Evolutionary conservation across 1,140 invertebrate species (phyloP).

Genomic region (Drosophila hydei): DNA sequence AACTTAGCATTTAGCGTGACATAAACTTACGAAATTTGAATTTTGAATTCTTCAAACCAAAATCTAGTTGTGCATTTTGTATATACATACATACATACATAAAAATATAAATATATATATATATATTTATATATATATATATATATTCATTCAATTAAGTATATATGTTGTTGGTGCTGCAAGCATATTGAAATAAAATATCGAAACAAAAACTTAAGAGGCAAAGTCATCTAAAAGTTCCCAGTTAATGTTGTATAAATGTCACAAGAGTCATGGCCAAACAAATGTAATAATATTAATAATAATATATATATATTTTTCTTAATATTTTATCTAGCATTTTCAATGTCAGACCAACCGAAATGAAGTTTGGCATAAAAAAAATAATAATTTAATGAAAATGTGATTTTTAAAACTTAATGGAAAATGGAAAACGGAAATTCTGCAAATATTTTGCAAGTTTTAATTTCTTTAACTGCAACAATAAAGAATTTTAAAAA

Average conservation of each 20-base stretch:
- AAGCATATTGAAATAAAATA: constrained; percentile 64
- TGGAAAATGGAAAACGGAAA: constrained; percentile 16
- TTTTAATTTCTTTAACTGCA: constrained; percentile 14
- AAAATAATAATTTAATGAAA: constrained; percentile 12
- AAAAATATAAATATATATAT: constrained; percentile 39
- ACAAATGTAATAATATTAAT: constrained; percentile 26
- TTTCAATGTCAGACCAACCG: constrained; percentile 14
- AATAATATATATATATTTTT: constrained; percentile 35
- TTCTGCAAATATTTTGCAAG: constrained; percentile 19
- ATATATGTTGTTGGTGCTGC: constrained; percentile 76
- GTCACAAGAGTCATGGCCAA: constrained; percentile 44
- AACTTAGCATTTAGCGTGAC: constrained; percentile 65
- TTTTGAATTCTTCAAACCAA: constrained; percentile 72
- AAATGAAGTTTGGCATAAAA: neutral
- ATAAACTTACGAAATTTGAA: constrained; percentile 67
- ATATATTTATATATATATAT: constrained; percentile 25
- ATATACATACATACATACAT: constrained; percentile 62
- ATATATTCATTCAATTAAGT: constrained; percentile 9
- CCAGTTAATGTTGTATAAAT: constrained; percentile 64
- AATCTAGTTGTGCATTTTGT: constrained; percentile 80
- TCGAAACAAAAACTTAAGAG: constrained; percentile 32
- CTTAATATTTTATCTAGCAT: constrained; percentile 38
- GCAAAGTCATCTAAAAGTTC: constrained; percentile 50
- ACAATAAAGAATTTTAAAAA: constrained; percentile 14
- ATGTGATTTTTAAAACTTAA: constrained; percentile 31